phyloP scores from a whole-genome alignment of 1,140 invertebrate species.

The Scaptomyza graminum region DNA sequence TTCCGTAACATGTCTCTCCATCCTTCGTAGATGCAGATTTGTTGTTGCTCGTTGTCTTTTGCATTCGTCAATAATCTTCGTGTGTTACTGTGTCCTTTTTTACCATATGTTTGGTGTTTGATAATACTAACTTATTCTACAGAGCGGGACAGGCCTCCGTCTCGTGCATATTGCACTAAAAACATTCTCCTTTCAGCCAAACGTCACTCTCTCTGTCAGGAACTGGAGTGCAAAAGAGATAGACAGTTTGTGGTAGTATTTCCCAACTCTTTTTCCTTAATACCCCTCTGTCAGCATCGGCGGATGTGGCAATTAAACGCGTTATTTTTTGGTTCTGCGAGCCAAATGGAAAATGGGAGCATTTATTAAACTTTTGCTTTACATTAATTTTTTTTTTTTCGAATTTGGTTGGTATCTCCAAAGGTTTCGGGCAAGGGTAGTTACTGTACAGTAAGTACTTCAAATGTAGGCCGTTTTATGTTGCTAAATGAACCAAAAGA shows the following conservation, averaged over 20 bases:
- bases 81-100: too few species aligned
- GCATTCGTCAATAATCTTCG: too few species aligned
- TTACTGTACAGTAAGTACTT: background rate
- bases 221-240: background rate
- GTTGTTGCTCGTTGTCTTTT: too few species aligned
- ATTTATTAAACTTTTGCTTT: slow-evolving; percentile 75
- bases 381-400: background rate
- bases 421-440: background rate
- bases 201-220: too few species aligned
- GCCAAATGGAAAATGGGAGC: slow-evolving; percentile 70
- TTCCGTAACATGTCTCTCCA: too few species aligned
- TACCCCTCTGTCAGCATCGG: background rate
- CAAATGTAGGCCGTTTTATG: slow-evolving; percentile 70
- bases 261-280: too few species aligned
- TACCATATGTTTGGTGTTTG: too few species aligned
- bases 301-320: slow-evolving; percentile 13
- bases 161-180: too few species aligned
- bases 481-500: slow-evolving; percentile 22
- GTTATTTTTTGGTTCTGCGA: slow-evolving; percentile 45
- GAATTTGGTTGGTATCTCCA: slow-evolving; percentile 55
- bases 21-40: too few species aligned
- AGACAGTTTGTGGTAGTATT: background rate
- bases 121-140: too few species aligned
- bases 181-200: too few species aligned
- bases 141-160: too few species aligned